These are phyloP conservation scores for Crax fasciolata DNA, from an alignment of 2,797 vertebrate species.

Conservation along the genomic window DNA sequence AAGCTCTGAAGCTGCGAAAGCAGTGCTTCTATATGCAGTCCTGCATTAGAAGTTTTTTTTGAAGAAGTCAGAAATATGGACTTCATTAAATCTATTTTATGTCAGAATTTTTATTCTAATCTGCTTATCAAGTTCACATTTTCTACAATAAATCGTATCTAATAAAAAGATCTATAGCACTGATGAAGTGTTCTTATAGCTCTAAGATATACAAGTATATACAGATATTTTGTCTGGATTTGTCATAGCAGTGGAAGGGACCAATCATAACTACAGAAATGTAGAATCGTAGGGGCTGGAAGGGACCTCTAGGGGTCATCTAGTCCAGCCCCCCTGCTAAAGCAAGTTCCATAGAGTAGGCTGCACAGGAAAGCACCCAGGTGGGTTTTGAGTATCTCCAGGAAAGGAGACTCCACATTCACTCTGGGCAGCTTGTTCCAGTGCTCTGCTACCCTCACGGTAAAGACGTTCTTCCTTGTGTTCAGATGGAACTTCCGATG, in stretches of 20 bases:
- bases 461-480: too few species aligned
- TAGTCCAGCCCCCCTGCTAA: too few species aligned
- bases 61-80: slow-evolving; percentile 61
- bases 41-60: slow-evolving; percentile 67
- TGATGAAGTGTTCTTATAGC: slow-evolving; percentile 32
- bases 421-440: too few species aligned
- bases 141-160: slow-evolving; percentile 60
- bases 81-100: slow-evolving; percentile 69
- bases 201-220: background rate
- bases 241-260: background rate
- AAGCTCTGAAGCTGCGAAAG: slow-evolving; percentile 21
- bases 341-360: too few species aligned
- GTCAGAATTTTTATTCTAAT: slow-evolving; percentile 49
- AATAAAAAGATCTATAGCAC: slow-evolving; percentile 44
- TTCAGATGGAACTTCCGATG: too few species aligned
- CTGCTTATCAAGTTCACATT: slow-evolving; percentile 57
- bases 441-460: too few species aligned
- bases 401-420: too few species aligned
- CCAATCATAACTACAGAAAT: background rate
- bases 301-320: too few species aligned
- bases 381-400: too few species aligned
- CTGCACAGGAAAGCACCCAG: too few species aligned
- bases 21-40: slow-evolving; percentile 6
- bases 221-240: slow-evolving; percentile 11
- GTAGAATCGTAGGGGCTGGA: too few species aligned